Base-by-base conservation (phyloP, 37 sponge, comb jelly and placozoan genomes). In the Crambe crambe region DNA sequence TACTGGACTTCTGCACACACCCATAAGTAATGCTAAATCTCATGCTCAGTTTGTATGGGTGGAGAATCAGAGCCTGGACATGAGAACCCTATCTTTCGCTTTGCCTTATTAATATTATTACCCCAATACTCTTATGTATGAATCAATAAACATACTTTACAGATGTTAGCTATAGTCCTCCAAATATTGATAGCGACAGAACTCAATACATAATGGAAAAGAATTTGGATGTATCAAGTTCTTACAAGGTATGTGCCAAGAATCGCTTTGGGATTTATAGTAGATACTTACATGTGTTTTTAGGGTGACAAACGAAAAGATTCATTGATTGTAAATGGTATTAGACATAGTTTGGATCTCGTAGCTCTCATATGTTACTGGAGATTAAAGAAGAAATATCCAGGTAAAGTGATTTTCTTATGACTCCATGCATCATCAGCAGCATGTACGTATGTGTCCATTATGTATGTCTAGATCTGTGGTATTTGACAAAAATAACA, bases 281-380 rank as follows among this genome's bases (percentile, higher is more conserved):
- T n/a, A n/a, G n/a, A n/a, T n/a, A n/a, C n/a, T n/a, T n/a, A n/a
- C n/a, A n/a, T n/a, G n/a, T n/a, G n/a, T n/a, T n/a, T n/a, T n/a
- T n/a, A n/a, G n/a, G 51, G 6, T 56, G 57, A 73, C 1, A 56
- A 34, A 36, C 39, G 42, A 12, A 41, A 26, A 34, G 56, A 73
- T 23, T 74, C 35, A 20, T 66, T 86, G 59, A 38, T 42, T 41
- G 75, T 80, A 12, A 86, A 86, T 56, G 87, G 87, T 2, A 36
- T 30, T 27, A 59, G 56, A 43, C 81, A 80, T 8, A 78, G 73
- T 65, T 41, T 86, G 76, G 87, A 86, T 40, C 87, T 86, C 1
- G 80, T 86, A 38, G 87, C 87, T 56, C 72, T 86, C 37, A 73
- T 86, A 18, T 80, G 81, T 69, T 86, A 86, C 80, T 56, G 64